Evolutionary conservation across 2,888 invertebrate genomes (phyloP), one percentile per base, ranked within the genome.

Genomic region (Eupithecia vulgata): DNA sequence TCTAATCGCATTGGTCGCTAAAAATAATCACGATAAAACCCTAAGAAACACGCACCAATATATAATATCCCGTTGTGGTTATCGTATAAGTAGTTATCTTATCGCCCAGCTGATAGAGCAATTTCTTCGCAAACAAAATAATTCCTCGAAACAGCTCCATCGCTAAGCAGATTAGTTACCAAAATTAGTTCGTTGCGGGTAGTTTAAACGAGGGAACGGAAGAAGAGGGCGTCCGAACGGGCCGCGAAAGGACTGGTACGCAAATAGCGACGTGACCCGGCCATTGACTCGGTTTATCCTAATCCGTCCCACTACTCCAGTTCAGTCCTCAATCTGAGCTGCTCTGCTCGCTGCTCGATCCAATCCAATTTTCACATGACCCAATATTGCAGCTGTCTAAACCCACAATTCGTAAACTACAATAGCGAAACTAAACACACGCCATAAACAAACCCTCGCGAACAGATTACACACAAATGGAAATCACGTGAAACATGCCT

Each of bases 281-380:
- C 93, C 94, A 89, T 94, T 94, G 94, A 94, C 94, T 94, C 91
- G 91, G 90, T 91, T 93, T 91, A 91, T 93, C 93, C 94, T 94
- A 93, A 94, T 91, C 93, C 93, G 94, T 90, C 93, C 94, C 88
- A 94, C 94, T 94, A 94, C 91, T 94, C 94, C 89, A 94, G 86
- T 92, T 94, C 89, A 88, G 85, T 81, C 83, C 84, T 83, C 85
- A 83, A 87, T 84, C 82, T 81, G 84, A 82, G 67, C 70, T 67
- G 75, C 80, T 79, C 80, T 78, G 81, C 80, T 81, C 81, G 67
- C 70, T 67, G 75, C 80, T 79, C 80, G 78, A 81, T 80, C 81
- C 81, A 79, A 84, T 84, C 81, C 83, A 82, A 84, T 84, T 87
- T 88, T 88, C 87, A 83, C 86, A 85, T 87, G 90, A 88, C 89